A percentile compares a stretch with the other conserved stretches of the same genome.
phyloP scores from a whole-genome alignment of 2,888 invertebrate genomes.

The Lampropteryx suffumata region DNA sequence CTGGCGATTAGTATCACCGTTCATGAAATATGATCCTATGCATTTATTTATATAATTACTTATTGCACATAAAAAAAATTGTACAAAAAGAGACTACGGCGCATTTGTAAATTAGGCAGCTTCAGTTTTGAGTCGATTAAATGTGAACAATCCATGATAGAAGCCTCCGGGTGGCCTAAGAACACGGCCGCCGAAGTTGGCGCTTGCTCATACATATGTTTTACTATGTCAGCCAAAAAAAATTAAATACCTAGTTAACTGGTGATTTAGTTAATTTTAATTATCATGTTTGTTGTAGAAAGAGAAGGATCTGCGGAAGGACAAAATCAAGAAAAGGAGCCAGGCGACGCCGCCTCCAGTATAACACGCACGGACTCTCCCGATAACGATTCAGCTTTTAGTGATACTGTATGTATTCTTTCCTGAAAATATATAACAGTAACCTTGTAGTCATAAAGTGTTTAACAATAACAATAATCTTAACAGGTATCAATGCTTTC shows the following conservation, averaged over 20 bases:
- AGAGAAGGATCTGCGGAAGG: constrained; percentile 45
- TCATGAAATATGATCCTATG: constrained; percentile 27
- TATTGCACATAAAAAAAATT: no score
- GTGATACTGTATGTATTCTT: constrained; percentile 96
- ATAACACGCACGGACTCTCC: constrained; percentile 92
- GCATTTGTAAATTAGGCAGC: no score
- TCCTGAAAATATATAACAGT: no score
- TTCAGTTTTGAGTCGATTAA: not conserved
- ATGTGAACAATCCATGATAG: no score
- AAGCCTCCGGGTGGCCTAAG: no score
- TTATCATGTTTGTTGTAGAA: constrained; percentile 33
- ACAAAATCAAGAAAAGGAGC: constrained; percentile 63
- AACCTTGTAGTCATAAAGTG: no score
- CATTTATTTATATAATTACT: constrained; percentile 3
- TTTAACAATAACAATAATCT: constrained; percentile 1
- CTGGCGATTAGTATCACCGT: constrained; percentile 24
- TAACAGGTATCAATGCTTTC: constrained; percentile 92
- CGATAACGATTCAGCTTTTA: constrained; percentile 99
- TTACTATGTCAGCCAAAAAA: no score
- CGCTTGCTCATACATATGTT: no score
- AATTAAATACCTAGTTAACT: no score
- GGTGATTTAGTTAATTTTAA: no score
- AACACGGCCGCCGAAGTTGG: not conserved
- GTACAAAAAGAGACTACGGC: no score
- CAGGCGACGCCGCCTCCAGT: constrained; percentile 62